Conservation (phyloP, 2,113 vertebrate species). For the Arizona elegans region DNA sequence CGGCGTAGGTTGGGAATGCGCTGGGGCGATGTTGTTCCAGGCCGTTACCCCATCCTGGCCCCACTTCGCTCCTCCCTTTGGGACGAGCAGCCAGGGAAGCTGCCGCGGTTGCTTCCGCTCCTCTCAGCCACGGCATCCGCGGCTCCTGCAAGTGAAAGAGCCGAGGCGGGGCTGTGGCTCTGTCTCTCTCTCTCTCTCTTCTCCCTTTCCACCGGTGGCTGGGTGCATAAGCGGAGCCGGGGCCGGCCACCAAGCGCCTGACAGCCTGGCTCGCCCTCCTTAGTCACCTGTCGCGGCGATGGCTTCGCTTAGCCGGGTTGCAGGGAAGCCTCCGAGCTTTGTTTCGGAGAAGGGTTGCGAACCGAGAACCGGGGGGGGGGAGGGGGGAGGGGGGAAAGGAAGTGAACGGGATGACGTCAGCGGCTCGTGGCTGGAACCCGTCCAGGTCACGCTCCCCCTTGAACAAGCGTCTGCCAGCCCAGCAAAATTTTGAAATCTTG, state of each 20-base stretch:
- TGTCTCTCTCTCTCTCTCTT: background rate
- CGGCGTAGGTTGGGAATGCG: background rate
- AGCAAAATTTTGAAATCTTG: background rate
- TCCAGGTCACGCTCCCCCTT: background rate
- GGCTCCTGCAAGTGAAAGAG: background rate
- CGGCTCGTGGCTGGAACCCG: background rate
- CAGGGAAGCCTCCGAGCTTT: background rate
- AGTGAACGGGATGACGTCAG: background rate
- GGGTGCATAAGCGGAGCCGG: background rate
- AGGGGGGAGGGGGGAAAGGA: background rate
- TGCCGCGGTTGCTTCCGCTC: background rate
- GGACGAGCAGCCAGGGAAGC: background rate
- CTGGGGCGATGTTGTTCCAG: background rate
- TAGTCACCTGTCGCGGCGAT: background rate
- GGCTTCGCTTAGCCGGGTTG: background rate
- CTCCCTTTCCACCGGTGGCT: background rate
- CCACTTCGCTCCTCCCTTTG: background rate
- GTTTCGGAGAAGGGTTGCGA: background rate
- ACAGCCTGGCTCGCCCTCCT: background rate
- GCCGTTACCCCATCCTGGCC: background rate
- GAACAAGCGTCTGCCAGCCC: background rate
- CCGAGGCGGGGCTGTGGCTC: background rate
- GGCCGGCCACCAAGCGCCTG: background rate
- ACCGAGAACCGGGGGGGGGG: background rate
- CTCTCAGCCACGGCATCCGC: background rate